phyloP scores from a whole-genome alignment of 2,888 invertebrate species.

The Torymus auratus region DNA sequence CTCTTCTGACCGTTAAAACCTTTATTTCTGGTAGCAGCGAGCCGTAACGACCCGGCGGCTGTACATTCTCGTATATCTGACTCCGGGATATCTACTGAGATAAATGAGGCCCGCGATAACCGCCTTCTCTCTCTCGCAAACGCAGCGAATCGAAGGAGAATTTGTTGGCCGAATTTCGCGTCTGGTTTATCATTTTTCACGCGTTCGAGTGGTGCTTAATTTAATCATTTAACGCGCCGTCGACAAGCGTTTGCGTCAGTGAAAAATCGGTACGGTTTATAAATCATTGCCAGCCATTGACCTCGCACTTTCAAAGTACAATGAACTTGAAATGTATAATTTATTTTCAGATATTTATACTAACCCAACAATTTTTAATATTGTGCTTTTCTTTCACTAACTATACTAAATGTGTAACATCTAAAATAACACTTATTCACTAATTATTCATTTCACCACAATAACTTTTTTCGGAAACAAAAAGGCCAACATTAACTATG shows the following conservation, averaged over 20 bases:
- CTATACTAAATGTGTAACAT: too few relatives aligned
- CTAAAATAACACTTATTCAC: too few relatives aligned
- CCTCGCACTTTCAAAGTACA: too few relatives aligned
- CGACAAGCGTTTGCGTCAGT: neutral
- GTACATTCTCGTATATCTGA: conserved; percentile 20
- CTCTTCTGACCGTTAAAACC: conserved; percentile 33
- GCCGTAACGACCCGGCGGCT: conserved; percentile 13
- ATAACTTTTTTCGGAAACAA: too few relatives aligned
- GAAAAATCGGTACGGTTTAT: neutral
- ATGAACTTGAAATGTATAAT: too few relatives aligned
- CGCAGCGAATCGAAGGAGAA: conserved; percentile 32
- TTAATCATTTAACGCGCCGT: neutral
- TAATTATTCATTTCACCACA: too few relatives aligned
- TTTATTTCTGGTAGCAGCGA: conserved; percentile 40
- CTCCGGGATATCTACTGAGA: conserved; percentile 40
- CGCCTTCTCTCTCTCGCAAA: neutral
- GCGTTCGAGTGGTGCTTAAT: neutral
- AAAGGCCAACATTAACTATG: too few relatives aligned
- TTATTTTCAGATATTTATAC: too few relatives aligned
- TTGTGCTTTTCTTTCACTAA: too few relatives aligned
- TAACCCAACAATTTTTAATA: too few relatives aligned
- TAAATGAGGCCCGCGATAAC: conserved; percentile 46
- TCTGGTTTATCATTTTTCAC: neutral
- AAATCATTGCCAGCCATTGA: too few relatives aligned
- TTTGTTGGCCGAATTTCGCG: conserved; percentile 29